Evolutionary conservation across 2,888 invertebrate genomes (phyloP), one percentile per base, ranked within the genome.

Genomic region (Teinopalpus imperialis): DNA sequence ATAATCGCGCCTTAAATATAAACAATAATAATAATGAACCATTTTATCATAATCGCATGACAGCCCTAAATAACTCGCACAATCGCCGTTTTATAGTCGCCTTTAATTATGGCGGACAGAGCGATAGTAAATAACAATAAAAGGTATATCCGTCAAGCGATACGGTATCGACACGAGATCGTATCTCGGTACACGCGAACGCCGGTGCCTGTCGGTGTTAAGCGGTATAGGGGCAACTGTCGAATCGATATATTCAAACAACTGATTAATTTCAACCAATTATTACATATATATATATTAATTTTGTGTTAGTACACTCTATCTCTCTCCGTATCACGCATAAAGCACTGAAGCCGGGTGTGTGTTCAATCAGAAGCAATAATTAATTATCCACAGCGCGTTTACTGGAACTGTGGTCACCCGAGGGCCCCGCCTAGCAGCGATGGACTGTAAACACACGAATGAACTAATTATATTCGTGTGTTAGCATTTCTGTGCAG

Each of bases 21-120:
- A n/a, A n/a, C n/a, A n/a, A n/a, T n/a, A n/a, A n/a, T n/a, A n/a
- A n/a, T n/a, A n/a, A n/a, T n/a, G n/a, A 4, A 14, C 12, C 26
- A 29, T 39, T 39, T 39, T 39, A 27, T 20, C 12, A 12, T 8
- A 16, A n/a, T 37, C 37, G 37, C 37, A 37, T 37, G 37, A 37
- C 8, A 12, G 14, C 26, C 36, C 26, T 14, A 20, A 29, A 39
- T 29, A 26, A 26, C 18, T 10, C n/a, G 10, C 16, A 18, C 18
- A 13, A 29, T 8, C 20, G 12, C 20, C 27, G 20, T 39, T 39
- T 12, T 12, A 27, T 16, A 39, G 27, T 37, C n/a, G 7, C 8
- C 13, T 6, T 10, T 6, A 10, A 10, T n/a, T n/a, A n/a, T 16
- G 16, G 10, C 9, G 4, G 9, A 9, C 5, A 7, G 9, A 6